A percentile compares a stretch with the other conserved stretches of the same genome.
phyloP scores from a whole-genome alignment of 2,797 vertebrate genomes.

The Hoplostethus atlanticus region DNA sequence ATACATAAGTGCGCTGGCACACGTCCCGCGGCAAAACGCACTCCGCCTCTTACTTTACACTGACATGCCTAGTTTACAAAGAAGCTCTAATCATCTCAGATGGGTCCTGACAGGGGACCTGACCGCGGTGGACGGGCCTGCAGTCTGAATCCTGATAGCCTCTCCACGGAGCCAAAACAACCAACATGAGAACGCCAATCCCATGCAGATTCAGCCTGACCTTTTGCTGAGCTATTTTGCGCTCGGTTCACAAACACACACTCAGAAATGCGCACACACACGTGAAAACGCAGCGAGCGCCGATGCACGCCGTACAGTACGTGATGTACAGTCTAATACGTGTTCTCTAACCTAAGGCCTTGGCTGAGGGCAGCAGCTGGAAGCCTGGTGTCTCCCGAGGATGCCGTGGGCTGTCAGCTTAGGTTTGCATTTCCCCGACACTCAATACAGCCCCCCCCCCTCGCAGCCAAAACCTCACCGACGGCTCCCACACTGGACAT shows the following conservation, averaged over 20 bases:
- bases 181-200: conserved; percentile 48
- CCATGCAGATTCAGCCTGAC: conserved; percentile 52
- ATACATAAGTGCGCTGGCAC: conserved; percentile 55
- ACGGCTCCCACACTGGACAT: conserved; percentile 37
- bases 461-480: conserved; percentile 56
- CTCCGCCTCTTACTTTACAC: conserved; percentile 46
- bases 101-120: conserved; percentile 49
- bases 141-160: conserved; percentile 53
- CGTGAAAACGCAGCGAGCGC: conserved; percentile 3
- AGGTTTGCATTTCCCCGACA: conserved; percentile 66
- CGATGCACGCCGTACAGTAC: conserved; percentile 17
- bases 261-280: conserved; percentile 19
- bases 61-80: conserved; percentile 54
- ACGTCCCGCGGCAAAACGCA: conserved; percentile 26
- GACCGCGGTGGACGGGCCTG: conserved; percentile 57
- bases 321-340: conserved; percentile 49
- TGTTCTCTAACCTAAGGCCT: conserved; percentile 61
- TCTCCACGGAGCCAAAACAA: conserved; percentile 62
- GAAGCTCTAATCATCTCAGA: conserved; percentile 53
- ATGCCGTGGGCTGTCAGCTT: conserved; percentile 62
- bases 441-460: conserved; percentile 47
- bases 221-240: conserved; percentile 38
- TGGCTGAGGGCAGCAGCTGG: conserved; percentile 68
- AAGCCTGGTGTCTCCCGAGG: conserved; percentile 65
- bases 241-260: conserved; percentile 4